Conservation (phyloP, 1,140 invertebrate genomes). For the Propsilocerus akamusi region DNA sequence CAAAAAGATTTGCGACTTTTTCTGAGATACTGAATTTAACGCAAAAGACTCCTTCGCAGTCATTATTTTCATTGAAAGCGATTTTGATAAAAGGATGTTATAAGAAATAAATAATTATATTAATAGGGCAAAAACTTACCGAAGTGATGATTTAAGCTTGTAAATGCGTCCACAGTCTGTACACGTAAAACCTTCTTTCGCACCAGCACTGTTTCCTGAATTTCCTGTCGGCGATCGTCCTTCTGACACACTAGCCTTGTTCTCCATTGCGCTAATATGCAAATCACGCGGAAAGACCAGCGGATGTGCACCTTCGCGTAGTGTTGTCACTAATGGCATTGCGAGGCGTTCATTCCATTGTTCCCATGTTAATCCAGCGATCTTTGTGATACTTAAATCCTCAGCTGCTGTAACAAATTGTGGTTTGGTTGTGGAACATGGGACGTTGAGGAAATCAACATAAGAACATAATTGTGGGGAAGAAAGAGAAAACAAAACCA, state of each 20-base stretch:
- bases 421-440: conserved; percentile 9
- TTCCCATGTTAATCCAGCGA: conserved; percentile 44
- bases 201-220: not conserved
- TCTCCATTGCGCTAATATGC: conserved; percentile 12
- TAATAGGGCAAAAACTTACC: no score
- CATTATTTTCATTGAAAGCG: no score
- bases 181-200: conserved; percentile 37
- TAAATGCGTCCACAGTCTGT: conserved; percentile 65
- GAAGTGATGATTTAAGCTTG: conserved; percentile 64
- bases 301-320: conserved; percentile 23
- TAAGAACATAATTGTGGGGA: conserved; percentile 10
- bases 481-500: not conserved
- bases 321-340: conserved; percentile 29
- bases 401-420: conserved; percentile 22
- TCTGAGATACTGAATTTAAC: no score
- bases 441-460: conserved; percentile 20
- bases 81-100: no score
- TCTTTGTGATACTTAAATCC: conserved; percentile 46
- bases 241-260: not conserved
- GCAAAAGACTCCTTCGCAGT: no score
- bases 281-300: conserved; percentile 22
- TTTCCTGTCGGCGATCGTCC: not conserved
- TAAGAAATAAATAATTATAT: no score
- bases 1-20: no score
- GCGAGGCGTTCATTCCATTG: conserved; percentile 37